A percentile compares a stretch with the other conserved stretches of the same genome.
Evolutionary conservation across 64 coral and sea anemone genomes (phyloP).

Genomic region (Stichodactyla helianthus): DNA sequence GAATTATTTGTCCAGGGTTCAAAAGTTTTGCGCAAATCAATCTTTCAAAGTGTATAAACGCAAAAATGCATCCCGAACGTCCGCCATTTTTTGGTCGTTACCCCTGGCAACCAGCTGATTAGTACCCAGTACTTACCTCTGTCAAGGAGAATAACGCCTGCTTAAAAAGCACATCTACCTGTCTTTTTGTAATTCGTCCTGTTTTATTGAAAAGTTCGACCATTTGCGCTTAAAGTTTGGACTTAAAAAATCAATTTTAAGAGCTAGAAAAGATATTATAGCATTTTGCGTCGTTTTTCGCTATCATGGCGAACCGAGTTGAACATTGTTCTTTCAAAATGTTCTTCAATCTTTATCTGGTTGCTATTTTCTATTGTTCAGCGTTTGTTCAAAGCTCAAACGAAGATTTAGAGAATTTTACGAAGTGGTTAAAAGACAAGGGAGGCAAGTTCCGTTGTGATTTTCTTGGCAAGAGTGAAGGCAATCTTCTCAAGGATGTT

Average conservation of each 20-base stretch:
- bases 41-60: neutral
- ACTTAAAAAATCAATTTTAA: neutral
- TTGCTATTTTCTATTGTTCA: neutral
- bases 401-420: constrained; percentile 33
- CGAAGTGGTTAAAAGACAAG: constrained; percentile 40
- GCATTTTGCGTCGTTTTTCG: neutral
- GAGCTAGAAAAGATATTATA: neutral
- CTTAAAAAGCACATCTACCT: constrained; percentile 21
- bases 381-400: neutral
- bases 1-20: neutral
- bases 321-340: neutral
- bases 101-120: constrained; percentile 12
- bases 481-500: neutral
- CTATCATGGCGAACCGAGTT: neutral
- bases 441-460: constrained; percentile 49
- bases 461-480: constrained; percentile 14
- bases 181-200: neutral
- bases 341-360: neutral
- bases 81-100: neutral
- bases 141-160: neutral
- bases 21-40: neutral
- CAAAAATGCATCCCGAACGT: neutral
- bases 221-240: neutral
- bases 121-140: neutral
- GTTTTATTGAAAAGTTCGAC: neutral